phyloP scores from a whole-genome alignment of 2,113 vertebrate genomes.

The Melanotaenia duboulayi region DNA sequence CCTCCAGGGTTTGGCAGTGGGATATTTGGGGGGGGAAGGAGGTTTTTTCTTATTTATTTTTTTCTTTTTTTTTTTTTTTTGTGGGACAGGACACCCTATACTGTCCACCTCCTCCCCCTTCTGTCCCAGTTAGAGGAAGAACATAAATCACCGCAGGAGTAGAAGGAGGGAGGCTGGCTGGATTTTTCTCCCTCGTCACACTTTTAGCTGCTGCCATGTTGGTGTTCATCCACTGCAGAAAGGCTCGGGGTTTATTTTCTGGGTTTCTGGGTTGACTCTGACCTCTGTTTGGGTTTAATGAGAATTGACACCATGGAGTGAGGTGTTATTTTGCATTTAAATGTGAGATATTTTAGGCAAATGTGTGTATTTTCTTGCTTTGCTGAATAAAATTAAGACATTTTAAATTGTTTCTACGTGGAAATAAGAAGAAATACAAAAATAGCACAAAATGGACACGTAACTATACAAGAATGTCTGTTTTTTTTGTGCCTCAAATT shows the following conservation, averaged over 20 bases:
- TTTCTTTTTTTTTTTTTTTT: not conserved
- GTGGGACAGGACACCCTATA: constrained; percentile 58
- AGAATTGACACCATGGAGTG: not conserved
- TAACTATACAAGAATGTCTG: too few relatives aligned
- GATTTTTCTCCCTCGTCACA: constrained; percentile 37
- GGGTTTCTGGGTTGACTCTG: constrained; percentile 33
- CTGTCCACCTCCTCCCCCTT: constrained; percentile 32
- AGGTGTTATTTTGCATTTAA: not conserved
- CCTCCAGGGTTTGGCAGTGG: constrained; percentile 67
- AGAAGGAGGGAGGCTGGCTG: constrained; percentile 53
- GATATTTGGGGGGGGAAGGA: constrained; percentile 18
- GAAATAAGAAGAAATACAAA: not conserved
- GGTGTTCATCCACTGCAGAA: constrained; percentile 29
- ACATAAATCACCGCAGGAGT: constrained; percentile 62
- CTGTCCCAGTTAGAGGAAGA: constrained; percentile 71
- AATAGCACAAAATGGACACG: not conserved
- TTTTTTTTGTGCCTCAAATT: too few relatives aligned
- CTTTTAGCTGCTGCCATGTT: constrained; percentile 36
- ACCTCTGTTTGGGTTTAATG: constrained; percentile 13
- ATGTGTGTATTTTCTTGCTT: not conserved
- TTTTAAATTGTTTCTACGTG: not conserved
- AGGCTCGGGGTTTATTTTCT: constrained; percentile 26
- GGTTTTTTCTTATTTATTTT: constrained; percentile 21
- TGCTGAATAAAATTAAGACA: not conserved
- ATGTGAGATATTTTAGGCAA: not conserved